Base-by-base conservation (phyloP, 2,113 vertebrate species). In the Heterotis niloticus region DNA sequence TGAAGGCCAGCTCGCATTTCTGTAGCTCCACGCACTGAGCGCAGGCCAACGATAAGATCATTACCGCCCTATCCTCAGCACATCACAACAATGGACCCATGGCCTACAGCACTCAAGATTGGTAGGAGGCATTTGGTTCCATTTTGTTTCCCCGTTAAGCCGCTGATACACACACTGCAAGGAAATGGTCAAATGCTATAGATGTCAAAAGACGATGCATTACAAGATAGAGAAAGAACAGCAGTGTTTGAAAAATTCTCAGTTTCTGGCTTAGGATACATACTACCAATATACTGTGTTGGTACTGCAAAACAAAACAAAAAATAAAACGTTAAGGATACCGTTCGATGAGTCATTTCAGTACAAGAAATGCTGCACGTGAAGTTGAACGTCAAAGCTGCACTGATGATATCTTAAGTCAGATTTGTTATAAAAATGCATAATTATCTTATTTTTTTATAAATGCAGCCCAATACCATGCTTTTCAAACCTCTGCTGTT, bases 1-100 rank as follows among this genome's bases (percentile, higher is more conserved):
- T n/a, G 2, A 64, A 78, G 56, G 54, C 79, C 44, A 57, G 64
- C 44, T 13, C 70, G 64, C 64, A 34, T 70, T 44, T 44, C 26
- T 29, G 29, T 54, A 60, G 64, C 20, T 14, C 71, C 23, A 5
- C 4, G 54, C 34, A 44, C 34, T 44, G 34, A 10, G 5, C 24
- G 24, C 0, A 5, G 54, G 54, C 34, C 52, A 59, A 26, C 54
- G 67, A 68, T 65, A 20, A 26, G 54, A 54, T 29, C 44, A 51
- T 64, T 17, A 76, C 28, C 13, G 5, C n/a, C 12, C 17, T 9
- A 24, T 77, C 44, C 65, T 23, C n/a, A 10, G 57, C 62, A 18
- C 20, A 29, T 10, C 14, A 7, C 1, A 57, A n/a, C 18, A 51
- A 77, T 12, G 44, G 16, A 24, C 16, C 64, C 13, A 0, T 77